Evolutionary conservation across 2,113 vertebrate species (phyloP).

Genomic region (Platichthys flesus): DNA sequence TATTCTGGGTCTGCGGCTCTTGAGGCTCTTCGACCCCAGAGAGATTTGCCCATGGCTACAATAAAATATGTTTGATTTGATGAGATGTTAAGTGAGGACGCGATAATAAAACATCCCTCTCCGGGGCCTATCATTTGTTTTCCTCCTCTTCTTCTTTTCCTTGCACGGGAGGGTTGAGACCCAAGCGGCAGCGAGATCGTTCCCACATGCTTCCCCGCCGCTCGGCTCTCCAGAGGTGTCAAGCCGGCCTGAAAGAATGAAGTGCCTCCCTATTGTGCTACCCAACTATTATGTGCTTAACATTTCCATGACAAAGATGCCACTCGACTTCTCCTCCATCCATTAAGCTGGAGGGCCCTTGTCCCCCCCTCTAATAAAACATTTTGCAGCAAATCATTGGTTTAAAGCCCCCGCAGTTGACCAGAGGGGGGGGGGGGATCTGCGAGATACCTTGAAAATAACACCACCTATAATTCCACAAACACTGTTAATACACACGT

Average conservation of each 20-base stretch:
- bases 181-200: conserved; percentile 90
- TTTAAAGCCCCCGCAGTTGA: conserved; percentile 85
- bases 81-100: conserved; percentile 1
- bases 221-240: conserved; percentile 98
- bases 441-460: conserved; percentile 13
- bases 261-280: conserved; percentile 96
- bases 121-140: conserved; percentile 41
- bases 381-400: conserved; percentile 97
- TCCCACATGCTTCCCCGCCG: conserved; percentile 99
- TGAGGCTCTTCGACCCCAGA: too few species aligned
- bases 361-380: conserved; percentile 89
- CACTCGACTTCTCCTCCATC: conserved; percentile 99
- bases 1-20: too few species aligned
- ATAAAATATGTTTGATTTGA: too few species aligned
- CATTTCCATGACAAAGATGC: conserved; percentile 99
- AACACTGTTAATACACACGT: not conserved
- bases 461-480: not conserved
- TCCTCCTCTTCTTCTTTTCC: conserved; percentile 37
- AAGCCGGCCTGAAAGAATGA: conserved; percentile 97
- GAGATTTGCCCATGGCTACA: too few species aligned
- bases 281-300: conserved; percentile 99
- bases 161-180: conserved; percentile 77
- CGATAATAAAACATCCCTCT: conserved; percentile 5
- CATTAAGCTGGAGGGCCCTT: conserved; percentile 95
- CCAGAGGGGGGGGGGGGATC: conserved; percentile 82